phyloP scores from a whole-genome alignment of 2,888 invertebrate species.

The Drosophila meridiana region DNA sequence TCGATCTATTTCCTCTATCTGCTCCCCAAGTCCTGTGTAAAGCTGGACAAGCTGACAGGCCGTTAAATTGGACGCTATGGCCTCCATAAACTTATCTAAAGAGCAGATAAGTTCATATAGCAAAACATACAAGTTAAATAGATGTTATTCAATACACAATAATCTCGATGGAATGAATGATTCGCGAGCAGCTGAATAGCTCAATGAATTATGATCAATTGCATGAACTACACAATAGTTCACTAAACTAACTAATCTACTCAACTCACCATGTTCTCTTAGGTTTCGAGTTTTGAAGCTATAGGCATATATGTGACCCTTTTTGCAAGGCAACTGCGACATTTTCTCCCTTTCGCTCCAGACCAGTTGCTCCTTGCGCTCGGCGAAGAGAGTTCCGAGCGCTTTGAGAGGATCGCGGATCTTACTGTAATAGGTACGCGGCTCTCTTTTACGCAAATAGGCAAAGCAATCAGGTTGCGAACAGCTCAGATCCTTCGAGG shows the following conservation, averaged over 20 bases:
- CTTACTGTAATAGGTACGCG: conserved; percentile 49
- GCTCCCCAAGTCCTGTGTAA: conserved; percentile 59
- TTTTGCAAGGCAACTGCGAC: conserved; percentile 27
- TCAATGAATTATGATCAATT: no score
- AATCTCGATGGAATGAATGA: not conserved
- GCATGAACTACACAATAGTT: no score
- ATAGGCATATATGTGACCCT: conserved; percentile 31
- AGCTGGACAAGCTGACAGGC: conserved; percentile 52
- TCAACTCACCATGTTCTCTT: conserved; percentile 45
- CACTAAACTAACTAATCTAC: no score
- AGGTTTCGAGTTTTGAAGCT: conserved; percentile 38
- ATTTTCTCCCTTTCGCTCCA: conserved; percentile 9
- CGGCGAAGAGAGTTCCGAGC: conserved; percentile 1
- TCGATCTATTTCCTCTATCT: not conserved
- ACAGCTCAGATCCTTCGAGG: conserved; percentile 58
- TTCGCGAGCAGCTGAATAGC: not conserved
- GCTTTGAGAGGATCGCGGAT: conserved; percentile 49
- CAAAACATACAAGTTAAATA: not conserved
- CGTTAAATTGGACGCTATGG: conserved; percentile 17
- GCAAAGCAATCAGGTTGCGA: conserved; percentile 39
- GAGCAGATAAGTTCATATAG: not conserved
- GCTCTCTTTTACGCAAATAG: conserved; percentile 25
- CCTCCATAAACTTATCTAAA: conserved; percentile 50
- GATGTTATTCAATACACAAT: no score
- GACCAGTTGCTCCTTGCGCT: not conserved